A percentile compares a stretch with the other conserved stretches of the same genome.
Conservation (phyloP, 2,113 vertebrate species). For the Gadus macrocephalus region DNA sequence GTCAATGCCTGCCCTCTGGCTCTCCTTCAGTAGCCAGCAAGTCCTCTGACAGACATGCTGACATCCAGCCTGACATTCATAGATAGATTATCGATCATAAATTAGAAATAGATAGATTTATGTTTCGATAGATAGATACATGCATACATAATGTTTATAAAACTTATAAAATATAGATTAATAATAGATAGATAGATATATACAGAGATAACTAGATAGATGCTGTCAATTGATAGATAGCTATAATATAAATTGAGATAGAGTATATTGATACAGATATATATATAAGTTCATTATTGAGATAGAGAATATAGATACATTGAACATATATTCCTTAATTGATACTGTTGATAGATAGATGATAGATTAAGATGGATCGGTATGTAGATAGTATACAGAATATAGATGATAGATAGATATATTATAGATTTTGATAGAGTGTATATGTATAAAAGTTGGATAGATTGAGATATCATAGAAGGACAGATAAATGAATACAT, state of each 20-base stretch:
- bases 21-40: constrained; percentile 32
- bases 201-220: neutral
- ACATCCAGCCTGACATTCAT: constrained; percentile 51
- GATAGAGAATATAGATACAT: constrained; percentile 4
- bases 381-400: too few relatives aligned
- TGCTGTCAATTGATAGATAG: too few relatives aligned
- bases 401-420: too few relatives aligned
- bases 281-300: too few relatives aligned
- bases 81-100: constrained; percentile 24
- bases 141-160: neutral
- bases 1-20: constrained; percentile 33
- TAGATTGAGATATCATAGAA: neutral
- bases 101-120: constrained; percentile 26
- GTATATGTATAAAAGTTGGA: too few relatives aligned
- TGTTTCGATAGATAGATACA: neutral
- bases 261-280: neutral
- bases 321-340: constrained; percentile 25
- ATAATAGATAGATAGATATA: neutral
- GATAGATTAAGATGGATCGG: too few relatives aligned
- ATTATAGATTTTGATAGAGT: too few relatives aligned
- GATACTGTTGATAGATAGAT: neutral
- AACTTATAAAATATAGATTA: neutral
- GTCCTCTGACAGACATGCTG: constrained; percentile 53
- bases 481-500: neutral
- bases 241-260: too few relatives aligned